Conservation (phyloP, 2,113 vertebrate species). For the Crotalus horridus region DNA sequence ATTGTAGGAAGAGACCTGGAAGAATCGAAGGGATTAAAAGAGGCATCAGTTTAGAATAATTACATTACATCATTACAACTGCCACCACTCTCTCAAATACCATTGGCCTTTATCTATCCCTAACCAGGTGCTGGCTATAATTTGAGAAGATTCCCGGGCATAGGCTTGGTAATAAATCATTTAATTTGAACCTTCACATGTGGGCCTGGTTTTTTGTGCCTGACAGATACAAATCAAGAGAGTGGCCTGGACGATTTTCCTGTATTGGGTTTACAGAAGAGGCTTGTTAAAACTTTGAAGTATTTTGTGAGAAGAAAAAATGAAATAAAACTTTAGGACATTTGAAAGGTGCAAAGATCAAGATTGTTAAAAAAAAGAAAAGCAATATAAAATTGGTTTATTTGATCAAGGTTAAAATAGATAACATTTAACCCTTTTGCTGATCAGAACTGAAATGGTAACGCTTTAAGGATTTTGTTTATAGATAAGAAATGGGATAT, state of each 20-base stretch:
- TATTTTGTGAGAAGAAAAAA: background rate
- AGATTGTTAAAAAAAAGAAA: background rate
- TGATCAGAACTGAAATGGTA: background rate
- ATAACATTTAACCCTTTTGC: background rate
- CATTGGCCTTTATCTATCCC: background rate
- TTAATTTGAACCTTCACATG: background rate
- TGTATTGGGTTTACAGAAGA: background rate
- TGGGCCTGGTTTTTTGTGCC: background rate
- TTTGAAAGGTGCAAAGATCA: background rate
- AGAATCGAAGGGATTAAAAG: background rate
- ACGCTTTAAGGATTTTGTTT: background rate
- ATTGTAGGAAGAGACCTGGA: background rate
- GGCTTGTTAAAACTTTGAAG: background rate
- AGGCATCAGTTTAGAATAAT: background rate
- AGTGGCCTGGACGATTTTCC: background rate
- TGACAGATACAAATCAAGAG: background rate
- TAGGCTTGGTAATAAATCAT: background rate
- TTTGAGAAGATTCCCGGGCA: background rate
- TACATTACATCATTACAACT: background rate
- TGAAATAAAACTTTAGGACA: background rate
- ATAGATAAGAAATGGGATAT: background rate
- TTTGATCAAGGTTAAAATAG: background rate
- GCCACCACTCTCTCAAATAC: background rate
- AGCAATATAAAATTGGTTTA: background rate
- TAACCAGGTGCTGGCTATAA: background rate